Conservation (phyloP, 2,797 vertebrate species). For the Acrossocheilus wenchowensis region DNA sequence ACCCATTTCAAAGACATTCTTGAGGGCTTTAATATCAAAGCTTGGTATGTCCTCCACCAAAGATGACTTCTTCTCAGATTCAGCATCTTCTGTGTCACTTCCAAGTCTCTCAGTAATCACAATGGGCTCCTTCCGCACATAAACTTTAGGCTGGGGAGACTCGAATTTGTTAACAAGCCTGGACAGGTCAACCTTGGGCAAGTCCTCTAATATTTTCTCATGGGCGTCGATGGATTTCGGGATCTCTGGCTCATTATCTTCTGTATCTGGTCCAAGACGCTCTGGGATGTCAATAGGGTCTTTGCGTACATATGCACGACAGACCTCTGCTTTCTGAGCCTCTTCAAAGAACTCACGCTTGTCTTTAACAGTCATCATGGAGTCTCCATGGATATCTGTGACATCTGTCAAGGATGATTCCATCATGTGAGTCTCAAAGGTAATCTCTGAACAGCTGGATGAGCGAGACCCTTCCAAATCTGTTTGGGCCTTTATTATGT, state of each 20-base stretch:
- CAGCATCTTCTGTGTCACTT: constrained; percentile 76
- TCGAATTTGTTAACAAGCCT: constrained; percentile 81
- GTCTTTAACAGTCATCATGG: constrained; percentile 81
- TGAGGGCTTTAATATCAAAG: constrained; percentile 82
- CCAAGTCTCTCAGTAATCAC: constrained; percentile 77
- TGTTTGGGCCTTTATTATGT: constrained; percentile 69
- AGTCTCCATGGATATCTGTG: constrained; percentile 71
- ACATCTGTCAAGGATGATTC: constrained; percentile 68
- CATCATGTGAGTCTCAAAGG: constrained; percentile 67
- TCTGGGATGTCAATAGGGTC: constrained; percentile 82
- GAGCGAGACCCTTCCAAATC: constrained; percentile 79
- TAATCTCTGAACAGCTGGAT: constrained; percentile 75
- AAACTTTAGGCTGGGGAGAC: constrained; percentile 76
- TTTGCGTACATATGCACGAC: constrained; percentile 72
- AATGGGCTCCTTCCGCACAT: constrained; percentile 78
- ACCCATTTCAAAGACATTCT: constrained; percentile 82
- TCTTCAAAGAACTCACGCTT: constrained; percentile 83
- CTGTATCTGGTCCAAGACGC: constrained; percentile 72
- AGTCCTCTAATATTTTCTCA: constrained; percentile 75
- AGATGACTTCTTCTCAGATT: constrained; percentile 65
- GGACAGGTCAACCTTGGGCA: constrained; percentile 77
- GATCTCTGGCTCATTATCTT: constrained; percentile 66
- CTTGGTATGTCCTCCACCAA: constrained; percentile 74
- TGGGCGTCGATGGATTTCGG: constrained; percentile 62
- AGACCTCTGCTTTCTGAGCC: constrained; percentile 80